A percentile compares a stretch with the other conserved stretches of the same genome.
phyloP scores from a whole-genome alignment of 2,113 vertebrate species.

The Mirounga angustirostris region DNA sequence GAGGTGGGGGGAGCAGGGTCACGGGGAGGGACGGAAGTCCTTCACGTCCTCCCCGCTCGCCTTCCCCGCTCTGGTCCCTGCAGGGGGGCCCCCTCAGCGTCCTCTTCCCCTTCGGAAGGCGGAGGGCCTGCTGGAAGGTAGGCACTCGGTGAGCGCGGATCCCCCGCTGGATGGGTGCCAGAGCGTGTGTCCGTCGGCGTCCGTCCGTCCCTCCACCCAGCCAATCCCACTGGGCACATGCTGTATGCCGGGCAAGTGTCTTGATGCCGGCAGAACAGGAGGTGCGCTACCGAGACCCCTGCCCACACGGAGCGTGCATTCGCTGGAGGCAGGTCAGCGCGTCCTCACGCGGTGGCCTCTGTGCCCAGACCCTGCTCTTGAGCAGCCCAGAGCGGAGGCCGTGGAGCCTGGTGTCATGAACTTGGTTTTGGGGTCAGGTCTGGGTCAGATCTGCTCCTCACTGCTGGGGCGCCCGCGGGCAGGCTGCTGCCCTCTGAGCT shows the following conservation, averaged over 20 bases:
- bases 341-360: background rate
- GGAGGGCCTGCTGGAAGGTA: background rate
- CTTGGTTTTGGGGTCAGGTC: too few relatives aligned
- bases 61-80: background rate
- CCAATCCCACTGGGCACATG: rapidly evolving
- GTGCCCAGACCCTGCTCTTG: rapidly evolving
- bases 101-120: background rate
- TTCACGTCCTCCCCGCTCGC: background rate
- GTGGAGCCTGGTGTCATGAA: rapidly evolving
- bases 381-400: too few relatives aligned
- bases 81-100: too few relatives aligned
- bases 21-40: background rate
- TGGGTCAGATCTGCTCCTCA: background rate
- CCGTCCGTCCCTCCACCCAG: background rate
- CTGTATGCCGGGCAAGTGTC: background rate
- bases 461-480: background rate
- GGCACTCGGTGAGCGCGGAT: background rate
- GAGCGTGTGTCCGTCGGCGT: rapidly evolving
- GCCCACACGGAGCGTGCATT: rapidly evolving
- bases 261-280: background rate
- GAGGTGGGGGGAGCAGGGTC: rapidly evolving
- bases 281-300: background rate
- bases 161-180: too few relatives aligned
- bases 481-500: background rate
- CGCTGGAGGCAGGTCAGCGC: background rate